phyloP scores from a whole-genome alignment of 2,888 invertebrate genomes.

The Cactoblastis cactorum region DNA sequence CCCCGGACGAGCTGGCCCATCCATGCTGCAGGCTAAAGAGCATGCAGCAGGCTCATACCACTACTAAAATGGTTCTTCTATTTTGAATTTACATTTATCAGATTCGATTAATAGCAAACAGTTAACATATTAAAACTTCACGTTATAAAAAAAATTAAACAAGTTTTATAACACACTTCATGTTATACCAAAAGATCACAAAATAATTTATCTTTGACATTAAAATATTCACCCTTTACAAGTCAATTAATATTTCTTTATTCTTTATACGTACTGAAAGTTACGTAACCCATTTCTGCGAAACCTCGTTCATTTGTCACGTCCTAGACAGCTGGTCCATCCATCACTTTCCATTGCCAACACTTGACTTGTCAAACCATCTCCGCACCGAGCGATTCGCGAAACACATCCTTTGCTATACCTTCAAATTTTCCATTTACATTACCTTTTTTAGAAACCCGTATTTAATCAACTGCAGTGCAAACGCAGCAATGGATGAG shows the following conservation, averaged over 20 bases:
- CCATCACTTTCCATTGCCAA: slow-evolving; percentile 37
- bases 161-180: not conserved
- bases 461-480: not conserved
- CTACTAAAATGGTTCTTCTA: no score
- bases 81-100: no score
- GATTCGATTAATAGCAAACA: no score
- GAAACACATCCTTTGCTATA: not conserved
- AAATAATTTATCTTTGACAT: not conserved
- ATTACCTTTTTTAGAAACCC: not conserved
- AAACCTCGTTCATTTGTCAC: slow-evolving; percentile 31
- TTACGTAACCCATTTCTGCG: slow-evolving; percentile 29
- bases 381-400: slow-evolving; percentile 15
- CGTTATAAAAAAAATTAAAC: no score
- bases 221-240: slow-evolving; percentile 10
- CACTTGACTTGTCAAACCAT: slow-evolving; percentile 39
- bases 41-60: no score
- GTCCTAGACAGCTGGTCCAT: slow-evolving; percentile 30
- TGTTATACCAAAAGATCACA: not conserved
- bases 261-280: slow-evolving; percentile 9
- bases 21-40: no score
- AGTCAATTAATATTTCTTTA: slow-evolving; percentile 11
- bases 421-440: not conserved
- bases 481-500: slow-evolving; percentile 10
- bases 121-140: no score
- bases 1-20: no score